Conservation (phyloP, 1,140 invertebrate genomes). For the Sarcophaga bullata region DNA sequence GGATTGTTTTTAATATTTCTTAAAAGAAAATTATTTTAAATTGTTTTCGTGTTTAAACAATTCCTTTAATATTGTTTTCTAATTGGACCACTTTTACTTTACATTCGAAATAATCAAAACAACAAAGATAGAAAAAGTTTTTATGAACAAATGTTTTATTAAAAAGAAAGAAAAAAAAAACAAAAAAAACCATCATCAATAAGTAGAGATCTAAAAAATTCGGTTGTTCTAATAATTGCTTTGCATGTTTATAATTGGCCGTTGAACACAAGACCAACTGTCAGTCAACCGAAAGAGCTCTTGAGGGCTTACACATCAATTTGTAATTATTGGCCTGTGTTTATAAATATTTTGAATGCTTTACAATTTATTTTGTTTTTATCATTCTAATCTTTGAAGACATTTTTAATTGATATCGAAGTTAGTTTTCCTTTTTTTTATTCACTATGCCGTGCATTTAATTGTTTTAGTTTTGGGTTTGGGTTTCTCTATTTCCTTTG, state of each 20-base stretch:
- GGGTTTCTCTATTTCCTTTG: neutral
- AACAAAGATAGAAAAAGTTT: too few relatives aligned
- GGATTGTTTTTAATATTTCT: conserved; percentile 27
- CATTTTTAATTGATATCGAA: conserved; percentile 3
- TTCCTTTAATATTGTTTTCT: neutral
- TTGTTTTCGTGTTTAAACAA: conserved; percentile 38
- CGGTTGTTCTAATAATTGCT: conserved; percentile 13
- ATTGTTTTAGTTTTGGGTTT: conserved; percentile 30
- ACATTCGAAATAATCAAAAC: too few relatives aligned
- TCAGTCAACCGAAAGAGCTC: neutral
- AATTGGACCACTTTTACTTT: neutral
- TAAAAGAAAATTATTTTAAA: conserved; percentile 34
- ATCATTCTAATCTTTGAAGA: neutral
- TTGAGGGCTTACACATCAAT: neutral
- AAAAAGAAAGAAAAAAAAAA: too few relatives aligned
- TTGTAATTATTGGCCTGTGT: neutral
- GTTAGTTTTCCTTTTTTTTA: neutral
- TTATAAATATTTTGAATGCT: conserved; percentile 24
- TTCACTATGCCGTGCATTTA: conserved; percentile 33
- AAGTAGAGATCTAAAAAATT: neutral
- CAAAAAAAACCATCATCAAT: too few relatives aligned
- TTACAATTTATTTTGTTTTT: neutral
- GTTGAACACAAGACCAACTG: neutral
- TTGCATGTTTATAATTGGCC: conserved; percentile 32
- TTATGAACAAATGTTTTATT: too few relatives aligned